Base-by-base conservation (phyloP, 2,888 invertebrate genomes). In the Latrodectus hesperus region DNA sequence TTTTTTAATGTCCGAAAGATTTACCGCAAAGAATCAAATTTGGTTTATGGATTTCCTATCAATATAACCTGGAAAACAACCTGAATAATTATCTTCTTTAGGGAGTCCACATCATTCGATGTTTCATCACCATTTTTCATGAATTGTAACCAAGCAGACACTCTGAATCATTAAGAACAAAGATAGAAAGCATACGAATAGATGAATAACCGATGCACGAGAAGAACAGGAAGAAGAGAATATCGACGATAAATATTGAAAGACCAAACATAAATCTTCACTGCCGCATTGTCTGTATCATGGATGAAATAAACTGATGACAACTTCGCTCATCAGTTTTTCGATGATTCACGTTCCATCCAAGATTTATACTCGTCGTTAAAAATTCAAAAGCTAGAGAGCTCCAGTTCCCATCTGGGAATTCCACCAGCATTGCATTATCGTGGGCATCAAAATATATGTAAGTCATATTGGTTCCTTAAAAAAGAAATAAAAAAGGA, bases 161-260 rank as follows among this genome's bases (percentile, higher is more conserved):
- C 60, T 9, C n/a, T 60, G 60, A 60, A 60, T 60, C 60, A n/a
- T 60, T 60, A 60, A 60, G 60, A 60, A 60, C 60, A 60, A 60
- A 4, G 60, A 60, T 16, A 5, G 60, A 12, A 14, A 60, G 12
- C 14, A n/a, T 38, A 38, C n/a, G 60, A 60, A 60, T 60, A 60
- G n/a, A 60, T 60, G 60, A n/a, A 60, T 60, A 60, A 60, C 60
- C 60, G 60, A 60, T 60, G 60, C 60, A n/a, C n/a, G 60, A 60
- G 60, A 60, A 11, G 16, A n/a, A 38, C 38, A n/a, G 60, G 6
- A 60, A n/a, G n/a, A 8, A 60, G n/a, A 60, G n/a, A 60, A 12
- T 60, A 60, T 60, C 60, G 60, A 12, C 60, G 60, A 60, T 60
- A 60, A 60, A 60, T 60, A 60, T 60, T 60, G 60, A 60, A 38